phyloP scores from a whole-genome alignment of 1,140 invertebrate species.

The Schlechtendalia chinensis region DNA sequence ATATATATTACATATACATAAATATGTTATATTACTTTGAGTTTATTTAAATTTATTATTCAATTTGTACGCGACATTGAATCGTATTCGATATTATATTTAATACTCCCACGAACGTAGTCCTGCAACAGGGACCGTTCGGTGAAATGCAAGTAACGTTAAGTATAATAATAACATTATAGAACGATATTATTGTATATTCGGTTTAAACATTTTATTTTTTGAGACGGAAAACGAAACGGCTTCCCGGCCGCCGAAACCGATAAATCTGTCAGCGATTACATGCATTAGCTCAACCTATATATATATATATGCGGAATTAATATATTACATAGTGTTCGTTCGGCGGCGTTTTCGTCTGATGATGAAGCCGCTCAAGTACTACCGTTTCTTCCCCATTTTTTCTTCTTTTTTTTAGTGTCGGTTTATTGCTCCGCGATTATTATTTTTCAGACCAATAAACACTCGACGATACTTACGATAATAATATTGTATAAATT shows the following conservation, averaged over 20 bases:
- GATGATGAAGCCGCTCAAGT: not conserved
- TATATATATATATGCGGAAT: not conserved
- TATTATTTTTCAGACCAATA: constrained; percentile 11
- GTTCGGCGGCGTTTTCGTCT: not conserved
- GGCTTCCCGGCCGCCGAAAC: not conserved
- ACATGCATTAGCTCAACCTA: not conserved
- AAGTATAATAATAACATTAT: not conserved
- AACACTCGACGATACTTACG: too few species aligned
- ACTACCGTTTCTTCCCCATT: too few species aligned
- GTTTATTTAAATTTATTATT: too few species aligned
- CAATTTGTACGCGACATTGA: too few species aligned
- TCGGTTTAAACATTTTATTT: constrained; percentile 2
- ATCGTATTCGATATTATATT: too few species aligned
- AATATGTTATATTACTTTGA: too few species aligned
- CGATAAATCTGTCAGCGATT: constrained; percentile 19
- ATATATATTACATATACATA: too few species aligned
- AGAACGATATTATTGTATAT: too few species aligned
- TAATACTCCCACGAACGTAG: constrained; percentile 5
- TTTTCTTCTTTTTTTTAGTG: too few species aligned
- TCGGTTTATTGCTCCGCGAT: not conserved
- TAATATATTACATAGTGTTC: not conserved
- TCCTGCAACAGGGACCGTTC: not conserved
- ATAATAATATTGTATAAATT: too few species aligned
- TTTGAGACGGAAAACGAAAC: not conserved
- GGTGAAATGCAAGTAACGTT: constrained; percentile 20